Base-by-base conservation (phyloP, 2,113 vertebrate genomes). In the Glaucidium brasilianum region DNA sequence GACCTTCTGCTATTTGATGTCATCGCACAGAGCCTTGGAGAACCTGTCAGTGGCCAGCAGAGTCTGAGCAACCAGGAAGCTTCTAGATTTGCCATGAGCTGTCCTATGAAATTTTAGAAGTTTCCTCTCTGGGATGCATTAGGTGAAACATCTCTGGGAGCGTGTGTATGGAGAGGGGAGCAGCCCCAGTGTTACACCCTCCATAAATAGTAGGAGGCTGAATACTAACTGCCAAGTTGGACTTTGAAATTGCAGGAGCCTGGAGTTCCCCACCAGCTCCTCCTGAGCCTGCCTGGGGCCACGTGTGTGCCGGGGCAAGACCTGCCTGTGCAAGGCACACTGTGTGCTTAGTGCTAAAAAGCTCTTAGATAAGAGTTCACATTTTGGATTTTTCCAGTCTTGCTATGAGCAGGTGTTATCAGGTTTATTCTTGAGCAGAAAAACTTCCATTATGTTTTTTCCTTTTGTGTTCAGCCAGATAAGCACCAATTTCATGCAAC, bases 111-210 rank as follows among this genome's bases (percentile, higher is more conserved):
- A 50, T 19, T 18, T 60, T n/a, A 32, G 30, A 67, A 50, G 71
- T 19, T 60, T 82, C 69, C 66, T 56, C 73, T 75, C 74, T 15
- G 26, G 66, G 66, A 68, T 53, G 77, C 0, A 0, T 15, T 12
- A n/a, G 15, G 27, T 60, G 37, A 68, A 78, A 39, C 27, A 68
- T 18, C 34, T 21, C 1, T 0, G 22, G 35, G 23, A 43, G 52
- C 0, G 1, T 3, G 16, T 5, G 2, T 25, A 2, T 1, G 0
- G 0, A 23, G 41, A 74, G 60, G 15, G 32, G 29, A 90, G 55
- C 43, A 45, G 73, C 39, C 49, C 50, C 58, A 5, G 1, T 1
- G 0, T 27, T 6, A 11, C 30, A 43, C 10, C 22, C 29, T 15
- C 26, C 4, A 1, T 7, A 52, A 10, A 11, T 8, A 2, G 1